Evolutionary conservation across 2,797 vertebrate genomes (phyloP).

Genomic region (Poecilia velifera): DNA sequence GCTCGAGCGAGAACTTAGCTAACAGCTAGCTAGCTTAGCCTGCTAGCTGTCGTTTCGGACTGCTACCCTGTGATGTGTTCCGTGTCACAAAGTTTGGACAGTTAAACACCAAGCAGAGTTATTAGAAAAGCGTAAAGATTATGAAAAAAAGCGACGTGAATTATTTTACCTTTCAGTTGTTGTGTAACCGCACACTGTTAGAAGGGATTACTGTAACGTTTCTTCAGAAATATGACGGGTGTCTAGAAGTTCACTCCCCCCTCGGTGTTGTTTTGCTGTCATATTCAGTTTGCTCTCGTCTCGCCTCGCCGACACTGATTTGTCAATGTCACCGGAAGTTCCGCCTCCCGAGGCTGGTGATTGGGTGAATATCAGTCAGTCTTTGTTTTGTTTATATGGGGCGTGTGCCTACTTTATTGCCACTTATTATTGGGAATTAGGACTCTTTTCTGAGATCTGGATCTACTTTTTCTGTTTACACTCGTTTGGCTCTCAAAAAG

Average conservation of each 20-base stretch:
- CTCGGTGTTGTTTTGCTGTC: slow-evolving; percentile 77
- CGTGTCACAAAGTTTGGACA: slow-evolving; percentile 56
- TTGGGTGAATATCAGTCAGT: slow-evolving; percentile 62
- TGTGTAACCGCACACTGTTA: slow-evolving; percentile 42
- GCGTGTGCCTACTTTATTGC: slow-evolving; percentile 18
- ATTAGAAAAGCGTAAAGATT: not conserved
- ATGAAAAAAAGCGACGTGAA: not conserved
- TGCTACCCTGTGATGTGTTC: slow-evolving; percentile 7
- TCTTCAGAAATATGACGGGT: slow-evolving; percentile 77
- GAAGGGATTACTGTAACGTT: slow-evolving; percentile 62
- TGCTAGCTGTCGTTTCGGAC: slow-evolving; percentile 38
- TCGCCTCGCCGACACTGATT: slow-evolving; percentile 72
- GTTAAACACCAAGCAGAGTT: slow-evolving; percentile 8
- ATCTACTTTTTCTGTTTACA: not conserved
- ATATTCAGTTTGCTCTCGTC: slow-evolving; percentile 63
- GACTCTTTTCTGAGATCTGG: not conserved
- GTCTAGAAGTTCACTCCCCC: slow-evolving; percentile 78
- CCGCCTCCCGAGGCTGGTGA: slow-evolving; percentile 28
- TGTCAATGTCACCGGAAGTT: slow-evolving; percentile 69
- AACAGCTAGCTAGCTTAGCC: slow-evolving; percentile 56
- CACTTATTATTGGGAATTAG: not conserved
- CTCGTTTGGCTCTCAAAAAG: not conserved
- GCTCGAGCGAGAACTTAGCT: slow-evolving; percentile 40
- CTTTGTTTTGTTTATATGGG: slow-evolving; percentile 18
- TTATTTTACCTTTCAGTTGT: slow-evolving; percentile 66